Evolutionary conservation across 2,797 vertebrate genomes (phyloP).

Genomic region (Ambastaia sidthimunki): DNA sequence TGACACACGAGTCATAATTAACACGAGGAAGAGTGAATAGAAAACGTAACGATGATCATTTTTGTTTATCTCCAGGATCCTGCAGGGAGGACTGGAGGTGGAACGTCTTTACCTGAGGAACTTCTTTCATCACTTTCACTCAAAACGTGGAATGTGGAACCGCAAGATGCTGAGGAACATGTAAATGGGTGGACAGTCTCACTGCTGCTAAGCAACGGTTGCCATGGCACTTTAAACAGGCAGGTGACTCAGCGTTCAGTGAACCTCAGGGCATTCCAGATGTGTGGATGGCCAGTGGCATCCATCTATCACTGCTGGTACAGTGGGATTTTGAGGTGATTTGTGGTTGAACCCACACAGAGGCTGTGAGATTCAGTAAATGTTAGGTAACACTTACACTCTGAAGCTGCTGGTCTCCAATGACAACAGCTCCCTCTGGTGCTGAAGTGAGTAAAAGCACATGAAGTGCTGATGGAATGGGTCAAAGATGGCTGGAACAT

Average conservation of each 20-base stretch:
- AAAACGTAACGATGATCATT: too few relatives aligned
- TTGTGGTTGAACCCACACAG: neutral
- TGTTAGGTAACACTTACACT: too few relatives aligned
- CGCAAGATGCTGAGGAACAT: conserved; percentile 61
- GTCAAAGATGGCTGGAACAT: neutral
- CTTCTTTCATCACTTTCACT: conserved; percentile 93
- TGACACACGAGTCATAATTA: conserved; percentile 59
- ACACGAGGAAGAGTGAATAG: neutral
- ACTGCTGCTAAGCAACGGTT: conserved; percentile 36
- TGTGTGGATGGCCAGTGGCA: conserved; percentile 1
- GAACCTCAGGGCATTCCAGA: neutral
- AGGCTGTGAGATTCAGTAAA: neutral
- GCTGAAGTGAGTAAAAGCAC: neutral
- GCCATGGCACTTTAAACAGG: conserved; percentile 68
- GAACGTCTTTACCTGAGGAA: conserved; percentile 91
- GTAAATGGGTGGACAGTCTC: conserved; percentile 38
- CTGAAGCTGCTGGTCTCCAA: neutral
- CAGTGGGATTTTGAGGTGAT: neutral
- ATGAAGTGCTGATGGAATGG: neutral
- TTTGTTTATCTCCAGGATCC: conserved; percentile 75
- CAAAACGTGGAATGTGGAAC: conserved; percentile 98
- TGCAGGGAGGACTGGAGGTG: conserved; percentile 91
- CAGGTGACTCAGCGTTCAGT: conserved; percentile 6
- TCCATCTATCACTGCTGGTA: neutral
- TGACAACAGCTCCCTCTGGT: neutral